Base-by-base conservation (phyloP, 2,888 invertebrate species). In the Pandemis heparana region DNA sequence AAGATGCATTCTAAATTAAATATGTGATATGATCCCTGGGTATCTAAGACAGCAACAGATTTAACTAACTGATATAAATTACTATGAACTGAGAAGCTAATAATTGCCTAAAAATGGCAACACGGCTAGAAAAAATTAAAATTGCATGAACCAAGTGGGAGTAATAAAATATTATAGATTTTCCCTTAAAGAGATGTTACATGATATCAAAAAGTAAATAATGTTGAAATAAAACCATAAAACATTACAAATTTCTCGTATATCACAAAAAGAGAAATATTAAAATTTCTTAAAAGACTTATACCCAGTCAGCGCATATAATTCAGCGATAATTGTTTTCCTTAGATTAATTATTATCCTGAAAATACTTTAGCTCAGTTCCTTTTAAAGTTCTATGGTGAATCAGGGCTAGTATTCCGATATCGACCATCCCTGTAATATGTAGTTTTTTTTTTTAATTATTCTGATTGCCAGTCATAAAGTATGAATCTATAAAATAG, bases 261-360 rank as follows among this genome's bases (percentile, higher is more conserved):
- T 23, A 56, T 56, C 23, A 56, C 14, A 56, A 56, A 56, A 56
- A 56, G 10, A 5, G 23, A 56, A 5, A 56, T 23, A 56, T 56
- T 5, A 56, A 56, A 18, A 10, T 53, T 53, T 18, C 18, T 18
- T 3, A 53, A 53, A 53, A 23, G 56, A 56, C 56, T 56, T 56
- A 56, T 56, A 56, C 56, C 56, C 56, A 23, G 56, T 56, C 56
- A 56, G 56, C 56, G 23, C 23, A 56, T 56, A 23, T 56, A 23
- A 53, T 56, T 56, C 23, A 56, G 23, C 23, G 23, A 18, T 23
- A 56, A 56, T 7, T 12, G 23, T 23, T 56, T 12, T 18, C 56
- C 56, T 56, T 10, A 23, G 23, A 56, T 12, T 10, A 23, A 56
- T 56, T 56, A 12, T 56, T 56, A 16, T 56, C 56, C 56, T 56